Base-by-base conservation (phyloP, 35 echinoderm and acorn worm genomes). In the Chiridota heheva region DNA sequence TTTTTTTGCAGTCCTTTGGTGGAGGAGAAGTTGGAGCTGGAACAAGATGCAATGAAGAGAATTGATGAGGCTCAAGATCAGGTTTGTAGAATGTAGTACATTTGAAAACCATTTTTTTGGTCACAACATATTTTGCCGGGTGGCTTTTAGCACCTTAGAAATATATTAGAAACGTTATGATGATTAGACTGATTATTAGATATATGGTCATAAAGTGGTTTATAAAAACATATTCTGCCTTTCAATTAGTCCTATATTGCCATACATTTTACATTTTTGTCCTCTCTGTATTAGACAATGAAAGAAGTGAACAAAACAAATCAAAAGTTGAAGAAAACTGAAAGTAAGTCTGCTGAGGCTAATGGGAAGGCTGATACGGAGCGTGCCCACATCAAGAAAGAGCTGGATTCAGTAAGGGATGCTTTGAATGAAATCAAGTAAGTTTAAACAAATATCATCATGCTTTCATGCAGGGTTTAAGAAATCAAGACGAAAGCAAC, bases 311-410 rank as follows among this genome's bases (percentile, higher is more conserved):
- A 91, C 66, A 83, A 82, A 63, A 97, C 89, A 31, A 40, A 71
- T 10, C 84, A 91, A 56, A 97, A 97, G 73, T 55, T 91, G 65
- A 82, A 87, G 34, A 78, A 85, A 5, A 97, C 94, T 1, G 70
- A 91, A 61, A 73, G 83, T 61, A 97, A 97, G 74, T 97, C 83
- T 1, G 56, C 85, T 16, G 94, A 97, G 60, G 94, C 94, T 66
- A 63, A 91, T 75, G 89, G 88, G 58, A 97, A 91, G 60, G 94
- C 94, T 38, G 89, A 97, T 43, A 97, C 83, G 84, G 94, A 97
- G 63, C 51, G 94, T 29, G 94, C 64, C 38, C 94, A 97, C 72
- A 97, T 97, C 53, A 97, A 97, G 65, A 87, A 91, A 70, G 94
- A 97, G 45, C 65, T 97, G 26, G 89, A 97, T 40, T 77, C 89